Base-by-base conservation (phyloP, 2,113 vertebrate genomes). In the Platichthys stellatus region DNA sequence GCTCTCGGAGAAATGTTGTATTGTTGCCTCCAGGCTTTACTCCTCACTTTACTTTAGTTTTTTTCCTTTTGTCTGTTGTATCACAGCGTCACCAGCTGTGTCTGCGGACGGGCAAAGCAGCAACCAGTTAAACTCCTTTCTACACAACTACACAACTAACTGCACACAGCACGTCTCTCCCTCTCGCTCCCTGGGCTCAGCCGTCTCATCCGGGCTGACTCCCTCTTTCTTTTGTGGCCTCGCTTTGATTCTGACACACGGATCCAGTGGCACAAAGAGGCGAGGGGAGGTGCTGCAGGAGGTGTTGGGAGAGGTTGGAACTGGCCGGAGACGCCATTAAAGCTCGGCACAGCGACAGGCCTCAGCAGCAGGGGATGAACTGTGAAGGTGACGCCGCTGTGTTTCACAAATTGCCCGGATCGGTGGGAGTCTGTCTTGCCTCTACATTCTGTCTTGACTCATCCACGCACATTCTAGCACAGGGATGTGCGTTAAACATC, bases 71-170 rank as follows among this genome's bases (percentile, higher is more conserved):
- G 73, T 73, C 56, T 67, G 84, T 80, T 80, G 72, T 73, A 72
- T 75, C 43, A 61, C 62, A 80, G 75, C 18, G 35, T 78, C 84
- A 71, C 74, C 90, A 90, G 90, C 90, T 92, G 91, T 87, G 80
- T 45, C 28, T 91, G 31, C 31, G 8, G 31, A 31, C 31, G 31
- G 31, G 31, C 31, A 1, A 31, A 31, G 31, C 31, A 31, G 31
- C 5, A 31, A 31, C 31, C 31, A 31, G 31, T 31, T 31, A 7
- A 31, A 31, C 84, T 38, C 86, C 83, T 87, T 90, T 90, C 63
- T 31, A 69, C 64, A 40, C 43, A 80, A 69, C 75, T 38, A 49
- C 58, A 73, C 35, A 59, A 75, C 38, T 73, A 73, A 54, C 65
- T 5, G 38, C 45, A 49, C 45, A 18, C 5, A 15, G 13, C 15